Conservation (phyloP, 2,797 vertebrate genomes). For the Amniataba percoides region DNA sequence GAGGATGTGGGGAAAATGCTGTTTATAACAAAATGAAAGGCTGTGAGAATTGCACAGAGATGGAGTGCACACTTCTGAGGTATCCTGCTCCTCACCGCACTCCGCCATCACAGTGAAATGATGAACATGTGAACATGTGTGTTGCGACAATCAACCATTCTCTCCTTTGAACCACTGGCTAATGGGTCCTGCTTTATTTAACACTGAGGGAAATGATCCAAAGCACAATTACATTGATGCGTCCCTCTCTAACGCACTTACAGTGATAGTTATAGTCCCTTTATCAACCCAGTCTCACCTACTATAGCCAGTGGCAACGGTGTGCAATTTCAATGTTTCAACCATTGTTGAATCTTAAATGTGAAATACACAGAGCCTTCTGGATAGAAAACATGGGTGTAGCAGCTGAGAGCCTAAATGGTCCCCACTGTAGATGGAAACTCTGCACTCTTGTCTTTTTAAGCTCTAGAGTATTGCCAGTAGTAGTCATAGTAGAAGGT, state of each 20-base stretch:
- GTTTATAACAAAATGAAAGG: not conserved
- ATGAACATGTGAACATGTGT: conserved; percentile 14
- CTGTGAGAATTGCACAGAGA: not conserved
- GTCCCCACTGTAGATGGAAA: not conserved
- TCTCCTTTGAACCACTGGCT: conserved; percentile 1
- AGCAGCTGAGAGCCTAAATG: not conserved
- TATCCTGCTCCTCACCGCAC: not conserved
- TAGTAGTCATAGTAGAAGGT: too few relatives aligned
- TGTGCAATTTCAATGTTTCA: not conserved
- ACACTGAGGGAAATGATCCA: conserved; percentile 16
- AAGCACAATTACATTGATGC: conserved; percentile 1
- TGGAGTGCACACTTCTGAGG: not conserved
- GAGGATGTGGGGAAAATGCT: not conserved
- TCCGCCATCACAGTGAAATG: conserved; percentile 11
- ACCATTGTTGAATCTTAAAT: not conserved
- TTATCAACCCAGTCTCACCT: not conserved
- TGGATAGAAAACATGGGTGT: not conserved
- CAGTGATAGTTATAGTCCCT: not conserved
- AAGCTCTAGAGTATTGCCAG: not conserved
- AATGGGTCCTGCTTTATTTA: conserved; percentile 35
- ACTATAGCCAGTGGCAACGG: not conserved
- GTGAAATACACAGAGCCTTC: not conserved
- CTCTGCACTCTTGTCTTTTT: not conserved
- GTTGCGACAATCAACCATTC: not conserved
- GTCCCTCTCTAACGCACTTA: not conserved